phyloP scores from a whole-genome alignment of 2,888 invertebrate species.

The Graphium colonna region DNA sequence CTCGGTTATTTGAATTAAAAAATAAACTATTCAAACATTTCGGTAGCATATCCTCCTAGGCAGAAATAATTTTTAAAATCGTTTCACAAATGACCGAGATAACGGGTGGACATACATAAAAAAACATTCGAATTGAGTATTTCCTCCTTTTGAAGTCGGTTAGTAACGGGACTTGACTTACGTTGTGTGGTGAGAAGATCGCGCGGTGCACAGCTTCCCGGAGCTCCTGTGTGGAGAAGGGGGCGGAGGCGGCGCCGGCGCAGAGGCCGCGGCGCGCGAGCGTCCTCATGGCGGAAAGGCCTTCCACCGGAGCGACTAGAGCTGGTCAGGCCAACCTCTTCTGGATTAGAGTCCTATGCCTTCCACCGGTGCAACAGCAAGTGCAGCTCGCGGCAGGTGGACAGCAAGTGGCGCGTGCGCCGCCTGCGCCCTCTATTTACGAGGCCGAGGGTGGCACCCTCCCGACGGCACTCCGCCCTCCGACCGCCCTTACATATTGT shows the following conservation, averaged over 20 bases:
- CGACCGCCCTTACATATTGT: constrained; percentile 22
- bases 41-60: too few relatives aligned
- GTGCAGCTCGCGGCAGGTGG: constrained; percentile 18
- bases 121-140: too few relatives aligned
- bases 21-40: too few relatives aligned
- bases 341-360: too few relatives aligned
- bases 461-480: constrained; percentile 19
- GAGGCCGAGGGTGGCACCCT: constrained; percentile 19
- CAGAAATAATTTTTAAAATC: too few relatives aligned
- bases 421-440: constrained; percentile 14
- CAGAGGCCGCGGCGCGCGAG: constrained; percentile 48
- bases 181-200: constrained; percentile 23
- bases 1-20: too few relatives aligned
- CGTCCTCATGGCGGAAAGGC: constrained; percentile 32
- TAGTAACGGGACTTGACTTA: constrained; percentile 20
- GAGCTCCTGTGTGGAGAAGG: constrained; percentile 41
- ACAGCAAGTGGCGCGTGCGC: constrained; percentile 22
- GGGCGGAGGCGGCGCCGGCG: constrained; percentile 43
- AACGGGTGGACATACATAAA: too few relatives aligned
- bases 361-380: constrained; percentile 19
- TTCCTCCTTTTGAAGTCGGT: too few relatives aligned
- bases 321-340: too few relatives aligned
- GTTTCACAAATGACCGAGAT: too few relatives aligned
- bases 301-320: too few relatives aligned
- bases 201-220: constrained; percentile 36